These are phyloP conservation scores for Heliopora coerulea DNA, from an alignment of 92 coral and sea anemone genomes.

Conservation along the genomic window DNA sequence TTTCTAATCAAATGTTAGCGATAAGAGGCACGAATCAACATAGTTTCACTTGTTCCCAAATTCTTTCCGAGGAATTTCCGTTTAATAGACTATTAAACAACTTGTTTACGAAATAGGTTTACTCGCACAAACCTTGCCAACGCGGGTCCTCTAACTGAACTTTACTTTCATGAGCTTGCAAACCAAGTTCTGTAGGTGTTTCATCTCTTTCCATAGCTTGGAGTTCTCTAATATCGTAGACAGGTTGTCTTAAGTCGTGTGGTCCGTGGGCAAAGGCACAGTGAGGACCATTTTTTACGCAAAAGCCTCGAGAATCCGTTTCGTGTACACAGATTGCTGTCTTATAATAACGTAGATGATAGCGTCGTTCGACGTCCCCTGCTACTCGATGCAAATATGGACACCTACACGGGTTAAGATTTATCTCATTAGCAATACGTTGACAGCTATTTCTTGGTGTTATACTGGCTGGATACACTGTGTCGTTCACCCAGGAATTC, in stretches of 20 bases:
- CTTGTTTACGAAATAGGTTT: constrained; percentile 50
- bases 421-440: background rate
- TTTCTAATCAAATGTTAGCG: no score
- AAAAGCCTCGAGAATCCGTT: constrained; percentile 98
- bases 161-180: constrained; percentile 78
- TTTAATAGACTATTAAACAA: constrained; percentile 10
- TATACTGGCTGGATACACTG: background rate
- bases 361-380: constrained; percentile 99
- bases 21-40: background rate
- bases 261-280: constrained; percentile 99
- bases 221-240: constrained; percentile 93
- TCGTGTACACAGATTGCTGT: constrained; percentile 99
- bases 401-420: constrained; percentile 64
- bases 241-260: constrained; percentile 98
- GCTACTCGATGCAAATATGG: constrained; percentile 99
- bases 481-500: background rate
- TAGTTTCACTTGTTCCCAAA: background rate
- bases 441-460: background rate
- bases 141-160: constrained; percentile 98
- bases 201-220: constrained; percentile 99
- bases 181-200: constrained; percentile 65
- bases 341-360: constrained; percentile 99
- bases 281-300: constrained; percentile 99
- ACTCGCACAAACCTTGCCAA: constrained; percentile 96
- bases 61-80: background rate